Evolutionary conservation across 1,140 invertebrate species (phyloP), one percentile per base, ranked within the genome.

Genomic region (Achroia grisella): DNA sequence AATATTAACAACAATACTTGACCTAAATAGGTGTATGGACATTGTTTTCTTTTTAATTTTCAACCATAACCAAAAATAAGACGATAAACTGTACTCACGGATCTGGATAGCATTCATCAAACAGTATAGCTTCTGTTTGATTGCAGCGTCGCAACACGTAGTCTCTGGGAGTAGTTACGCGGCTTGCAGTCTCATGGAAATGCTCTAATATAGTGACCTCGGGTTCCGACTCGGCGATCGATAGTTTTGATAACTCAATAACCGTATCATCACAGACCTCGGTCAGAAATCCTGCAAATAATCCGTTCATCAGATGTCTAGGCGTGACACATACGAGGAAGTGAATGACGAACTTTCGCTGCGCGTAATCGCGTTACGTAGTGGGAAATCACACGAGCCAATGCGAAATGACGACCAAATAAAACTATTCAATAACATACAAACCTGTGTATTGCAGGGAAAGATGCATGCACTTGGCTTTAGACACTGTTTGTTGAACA

Each of bases 131-230:
- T 48, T 87, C 86, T n/a, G 65, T 73, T 75, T 93, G 92, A 47
- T 83, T 77, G 69, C 92, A 93, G 71, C 86, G 87, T 57, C 87
- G 79, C 39, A 93, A 75, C 42, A 93, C 88, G 62, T 90, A 85
- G 56, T 89, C 85, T 57, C 84, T 78, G 32, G 88, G 87, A 48
- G 67, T 77, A 41, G 58, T 31, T 48, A 71, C 47, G 44, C 71
- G 79, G 41, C 42, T 65, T 39, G 67, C 52, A 15, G 71, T 66
- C 41, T 77, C 73, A 69, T 79, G 67, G 51, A 82, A 65, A 39
- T 76, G 66, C 10, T 77, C 75, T 74, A 84, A 44, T 31, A 83
- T 53, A 56, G 70, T 78, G 55, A 71, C 60, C 54, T 73, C 77
- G 60, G 64, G 66, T 34, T 71, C 67, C 40, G 71, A 72, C 56